Conservation (phyloP, 2,888 invertebrate genomes). For the Hemithea aestivaria region DNA sequence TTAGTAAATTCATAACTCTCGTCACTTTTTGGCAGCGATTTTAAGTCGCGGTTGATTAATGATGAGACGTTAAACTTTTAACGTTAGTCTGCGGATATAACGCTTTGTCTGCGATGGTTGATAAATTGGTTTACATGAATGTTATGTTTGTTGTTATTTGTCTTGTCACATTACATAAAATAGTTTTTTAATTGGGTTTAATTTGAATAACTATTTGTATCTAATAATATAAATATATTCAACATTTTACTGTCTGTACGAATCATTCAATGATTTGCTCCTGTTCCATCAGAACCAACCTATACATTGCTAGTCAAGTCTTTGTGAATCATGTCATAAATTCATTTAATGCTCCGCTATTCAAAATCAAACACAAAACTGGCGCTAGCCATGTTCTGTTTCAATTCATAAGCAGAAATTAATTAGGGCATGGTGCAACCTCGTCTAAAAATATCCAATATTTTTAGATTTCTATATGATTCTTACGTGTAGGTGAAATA, state of each 20-base stretch:
- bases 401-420: conserved; percentile 5
- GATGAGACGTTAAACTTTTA: conserved; percentile 27
- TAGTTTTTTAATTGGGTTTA: too few species aligned
- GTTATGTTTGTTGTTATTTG: conserved; percentile 1
- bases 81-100: conserved; percentile 17
- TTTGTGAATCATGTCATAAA: too few species aligned
- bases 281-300: too few species aligned
- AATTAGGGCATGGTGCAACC: conserved; percentile 19
- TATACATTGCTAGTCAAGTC: too few species aligned
- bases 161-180: too few species aligned
- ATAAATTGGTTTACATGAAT: conserved; percentile 10
- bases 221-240: too few species aligned
- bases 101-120: conserved; percentile 6
- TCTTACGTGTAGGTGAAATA: conserved; percentile 13
- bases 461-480: conserved; percentile 7
- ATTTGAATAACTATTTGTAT: too few species aligned
- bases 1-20: conserved; percentile 35
- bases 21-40: conserved; percentile 37
- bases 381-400: neutral
- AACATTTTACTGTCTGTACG: too few species aligned
- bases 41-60: conserved; percentile 30
- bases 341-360: too few species aligned
- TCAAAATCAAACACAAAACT: too few species aligned
- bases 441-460: conserved; percentile 19
- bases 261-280: too few species aligned